A percentile compares a stretch with the other conserved stretches of the same genome.
phyloP scores from a whole-genome alignment of 2,113 vertebrate genomes.

The Thomomys bottae region DNA sequence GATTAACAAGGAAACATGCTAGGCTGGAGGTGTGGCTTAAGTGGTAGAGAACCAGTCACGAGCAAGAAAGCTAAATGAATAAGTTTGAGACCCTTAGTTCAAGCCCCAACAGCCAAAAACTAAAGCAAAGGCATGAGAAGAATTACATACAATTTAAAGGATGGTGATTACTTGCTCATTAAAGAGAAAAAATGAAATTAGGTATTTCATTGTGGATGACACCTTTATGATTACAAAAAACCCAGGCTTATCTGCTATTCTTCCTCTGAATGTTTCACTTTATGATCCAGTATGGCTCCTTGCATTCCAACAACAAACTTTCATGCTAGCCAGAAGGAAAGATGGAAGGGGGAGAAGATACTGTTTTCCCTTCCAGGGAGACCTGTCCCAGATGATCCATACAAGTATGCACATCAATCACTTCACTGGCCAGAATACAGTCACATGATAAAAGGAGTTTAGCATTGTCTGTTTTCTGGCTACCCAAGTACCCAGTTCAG shows the following conservation, averaged over 20 bases:
- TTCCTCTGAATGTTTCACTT: background rate
- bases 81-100: too few relatives aligned
- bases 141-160: too few relatives aligned
- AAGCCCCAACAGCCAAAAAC: too few relatives aligned
- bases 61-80: too few relatives aligned
- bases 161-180: constrained; percentile 14
- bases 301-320: background rate
- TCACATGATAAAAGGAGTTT: background rate
- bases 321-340: background rate
- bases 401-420: background rate
- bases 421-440: constrained; percentile 3
- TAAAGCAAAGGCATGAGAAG: too few relatives aligned
- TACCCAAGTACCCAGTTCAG: too few relatives aligned
- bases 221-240: background rate
- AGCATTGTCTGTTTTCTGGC: background rate
- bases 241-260: background rate
- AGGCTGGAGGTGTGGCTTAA: too few relatives aligned
- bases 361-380: background rate
- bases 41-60: too few relatives aligned
- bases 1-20: too few relatives aligned
- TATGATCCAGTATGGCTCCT: background rate
- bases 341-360: background rate
- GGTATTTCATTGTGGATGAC: too few relatives aligned
- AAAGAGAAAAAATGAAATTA: background rate
- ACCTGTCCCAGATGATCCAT: background rate